Base-by-base conservation (phyloP, 2,888 invertebrate species). In the Mythimna impura region DNA sequence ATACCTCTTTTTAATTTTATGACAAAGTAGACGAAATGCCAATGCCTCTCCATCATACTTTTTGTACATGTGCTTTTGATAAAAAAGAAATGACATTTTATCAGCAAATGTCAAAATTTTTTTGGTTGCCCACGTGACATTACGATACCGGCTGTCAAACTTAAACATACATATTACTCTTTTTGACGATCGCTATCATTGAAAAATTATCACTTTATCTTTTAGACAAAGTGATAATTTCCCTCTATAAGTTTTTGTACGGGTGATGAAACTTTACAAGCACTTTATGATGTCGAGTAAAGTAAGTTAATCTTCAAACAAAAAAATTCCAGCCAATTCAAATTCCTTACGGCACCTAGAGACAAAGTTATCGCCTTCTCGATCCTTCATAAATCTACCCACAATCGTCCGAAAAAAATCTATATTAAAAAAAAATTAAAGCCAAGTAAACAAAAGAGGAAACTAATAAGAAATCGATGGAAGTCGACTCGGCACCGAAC, bases 391-490 rank as follows among this genome's bases (percentile, higher is more conserved):
- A 85, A 80, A 70, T 68, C 66, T 65, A 22, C 52, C 67, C 43
- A 52, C 58, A 66, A 71, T 34, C 34, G 50, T 22, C 47, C 52
- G n/a, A 66, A 78, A 82, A 74, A 83, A 54, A 71, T 75, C 75
- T 72, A 47, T 57, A 72, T 85, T 82, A 73, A 63, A 86, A 73
- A 63, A 76, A 73, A 75, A 77, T 75, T 82, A 71, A 81, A 84
- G 80, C 55, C 75, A 62, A 84, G 78, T 85, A 89, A 91, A 89
- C 89, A 90, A 90, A 89, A 83, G 84, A 78, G 77, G 83, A 86
- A 89, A 87, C 87, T 89, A 91, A 92, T 91, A 93, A 91, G 90
- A 89, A 89, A 90, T 86, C 86, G 86, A 88, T 85, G 85, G 86
- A 84, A 87, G 87, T 86, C 85, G 87, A 88, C 87, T 89, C 84